Base-by-base conservation (phyloP, 2,113 vertebrate genomes). In the Pleuronectes platessa region DNA sequence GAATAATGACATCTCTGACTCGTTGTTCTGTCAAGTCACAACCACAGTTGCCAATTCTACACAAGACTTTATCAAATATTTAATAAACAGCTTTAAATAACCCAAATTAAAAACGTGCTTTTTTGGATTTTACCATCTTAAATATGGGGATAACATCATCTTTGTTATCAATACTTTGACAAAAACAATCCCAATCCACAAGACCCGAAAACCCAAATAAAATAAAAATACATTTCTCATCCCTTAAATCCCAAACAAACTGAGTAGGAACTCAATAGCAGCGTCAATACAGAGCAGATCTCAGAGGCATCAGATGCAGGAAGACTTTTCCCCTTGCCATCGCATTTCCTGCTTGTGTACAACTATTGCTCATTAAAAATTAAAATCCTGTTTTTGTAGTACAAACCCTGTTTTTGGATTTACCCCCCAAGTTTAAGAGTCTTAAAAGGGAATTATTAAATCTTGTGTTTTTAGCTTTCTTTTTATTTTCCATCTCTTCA, bases 161-260 rank as follows among this genome's bases (percentile, higher is more conserved):
- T 58, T 65, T 61, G 40, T 31, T 67, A 24, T 54, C 7, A n/a
- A 61, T 35, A 31, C 35, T 60, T 61, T 68, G 24, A 79, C 45
- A 54, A 62, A 66, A 54, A 61, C 45, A 47, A 47, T 3, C 13
- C 14, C n/a, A 55, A 68, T 1, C 18, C 45, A 18, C 35, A 56
- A 61, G 68, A 11, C 27, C 24, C 12, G 2, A 51, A 61, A 72
- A 11, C 27, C 24, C 12, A 20, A 51, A 18, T 17, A 24, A 35
- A 63, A 80, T 42, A 8, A 65, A 9, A 64, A 31, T 7, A n/a
- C 14, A 74, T 40, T 40, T 59, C 17, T 54, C 20, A 9, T 49
- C 35, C 23, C 31, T 76, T 24, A 15, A 24, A 64, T 65, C 15
- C 47, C 17, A 6, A 49, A 56, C 23, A 67, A 71, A 58, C n/a